Evolutionary conservation across 2,888 invertebrate genomes (phyloP).

Genomic region (Spilosoma lubricipeda): DNA sequence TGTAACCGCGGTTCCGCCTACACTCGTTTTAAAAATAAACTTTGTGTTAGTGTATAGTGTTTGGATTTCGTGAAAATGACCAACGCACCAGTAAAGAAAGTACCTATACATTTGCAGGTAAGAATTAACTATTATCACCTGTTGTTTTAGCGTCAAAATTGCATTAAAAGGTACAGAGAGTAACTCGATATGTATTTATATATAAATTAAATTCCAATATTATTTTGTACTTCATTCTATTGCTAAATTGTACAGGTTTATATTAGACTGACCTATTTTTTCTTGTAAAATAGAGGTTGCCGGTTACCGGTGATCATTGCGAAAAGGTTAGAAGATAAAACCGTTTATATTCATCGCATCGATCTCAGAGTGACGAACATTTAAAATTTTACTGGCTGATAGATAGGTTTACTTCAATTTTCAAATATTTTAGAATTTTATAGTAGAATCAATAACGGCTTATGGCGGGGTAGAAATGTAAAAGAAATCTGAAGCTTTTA

Average conservation of each 20-base stretch:
- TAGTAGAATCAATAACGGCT: background rate
- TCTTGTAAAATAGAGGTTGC: constrained; percentile 42
- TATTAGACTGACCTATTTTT: constrained; percentile 63
- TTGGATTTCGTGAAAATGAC: constrained; percentile 83
- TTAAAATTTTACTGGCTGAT: background rate
- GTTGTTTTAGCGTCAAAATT: constrained; percentile 65
- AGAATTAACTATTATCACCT: constrained; percentile 68
- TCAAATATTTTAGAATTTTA: background rate
- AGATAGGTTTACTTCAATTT: background rate
- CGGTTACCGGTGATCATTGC: constrained; percentile 37
- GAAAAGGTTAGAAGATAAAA: constrained; percentile 22
- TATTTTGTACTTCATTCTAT: constrained; percentile 15
- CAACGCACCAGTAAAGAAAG: constrained; percentile 95
- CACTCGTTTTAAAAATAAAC: constrained; percentile 75
- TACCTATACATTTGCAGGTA: constrained; percentile 97
- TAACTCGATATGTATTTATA: constrained; percentile 8
- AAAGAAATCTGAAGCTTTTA: background rate
- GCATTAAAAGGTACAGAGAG: constrained; percentile 21
- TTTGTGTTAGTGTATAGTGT: constrained; percentile 75
- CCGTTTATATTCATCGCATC: background rate
- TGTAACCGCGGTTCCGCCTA: constrained; percentile 68
- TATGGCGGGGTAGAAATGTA: background rate
- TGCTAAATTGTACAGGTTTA: constrained; percentile 36
- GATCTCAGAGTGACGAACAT: background rate
- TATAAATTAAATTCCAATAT: constrained; percentile 15